These are phyloP conservation scores for Drosophila acutilabella DNA, from an alignment of 2,888 invertebrate species.

Conservation along the genomic window DNA sequence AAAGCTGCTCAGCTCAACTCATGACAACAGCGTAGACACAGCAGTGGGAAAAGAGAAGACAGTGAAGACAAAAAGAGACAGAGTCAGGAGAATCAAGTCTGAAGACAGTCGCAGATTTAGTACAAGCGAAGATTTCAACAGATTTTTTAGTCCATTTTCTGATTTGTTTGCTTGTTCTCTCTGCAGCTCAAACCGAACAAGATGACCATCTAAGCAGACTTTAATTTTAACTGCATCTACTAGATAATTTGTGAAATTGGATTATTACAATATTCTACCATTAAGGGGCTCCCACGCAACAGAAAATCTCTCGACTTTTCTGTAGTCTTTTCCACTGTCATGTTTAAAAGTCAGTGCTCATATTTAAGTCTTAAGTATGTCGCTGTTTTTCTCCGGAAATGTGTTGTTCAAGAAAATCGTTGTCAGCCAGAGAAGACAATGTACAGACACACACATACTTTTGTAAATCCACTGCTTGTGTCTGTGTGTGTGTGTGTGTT, in stretches of 20 bases:
- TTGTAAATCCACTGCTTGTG: neutral
- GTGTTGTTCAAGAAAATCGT: slow-evolving; percentile 27
- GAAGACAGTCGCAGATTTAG: slow-evolving; percentile 21
- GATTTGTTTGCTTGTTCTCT: slow-evolving; percentile 18
- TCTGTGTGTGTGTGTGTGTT: slow-evolving; percentile 1
- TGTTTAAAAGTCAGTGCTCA: slow-evolving; percentile 1
- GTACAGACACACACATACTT: neutral
- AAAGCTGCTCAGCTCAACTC: slow-evolving; percentile 48
- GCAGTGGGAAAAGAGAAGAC: neutral
- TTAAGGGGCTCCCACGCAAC: neutral
- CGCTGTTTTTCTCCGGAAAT: slow-evolving; percentile 20
- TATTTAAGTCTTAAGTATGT: slow-evolving; percentile 20
- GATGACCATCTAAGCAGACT: neutral
- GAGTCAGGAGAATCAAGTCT: neutral
- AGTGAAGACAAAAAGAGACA: slow-evolving; percentile 3
- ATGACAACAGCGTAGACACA: slow-evolving; percentile 32
- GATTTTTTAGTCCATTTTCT: slow-evolving; percentile 22
- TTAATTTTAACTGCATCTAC: neutral
- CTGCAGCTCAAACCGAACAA: neutral
- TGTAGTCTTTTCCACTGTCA: neutral
- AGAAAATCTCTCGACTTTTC: neutral
- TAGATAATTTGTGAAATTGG: slow-evolving; percentile 3
- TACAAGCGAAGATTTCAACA: slow-evolving; percentile 20
- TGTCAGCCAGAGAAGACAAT: slow-evolving; percentile 9
- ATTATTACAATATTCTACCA: neutral